Evolutionary conservation across 1,140 invertebrate genomes (phyloP).

Genomic region (Amphibalanus amphitrite): DNA sequence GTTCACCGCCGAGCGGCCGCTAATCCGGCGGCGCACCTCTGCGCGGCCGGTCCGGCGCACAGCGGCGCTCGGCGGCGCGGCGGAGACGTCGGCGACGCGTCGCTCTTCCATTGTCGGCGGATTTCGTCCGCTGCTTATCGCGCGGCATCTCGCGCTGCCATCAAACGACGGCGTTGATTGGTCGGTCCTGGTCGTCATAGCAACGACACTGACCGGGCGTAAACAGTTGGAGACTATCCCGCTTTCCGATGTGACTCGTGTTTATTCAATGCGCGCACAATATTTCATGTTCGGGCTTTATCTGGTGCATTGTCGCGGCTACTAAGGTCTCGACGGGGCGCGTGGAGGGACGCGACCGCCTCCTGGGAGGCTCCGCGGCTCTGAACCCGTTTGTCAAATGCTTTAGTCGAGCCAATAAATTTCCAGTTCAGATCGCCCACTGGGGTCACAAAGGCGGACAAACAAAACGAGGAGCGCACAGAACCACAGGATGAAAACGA

Average conservation of each 20-base stretch:
- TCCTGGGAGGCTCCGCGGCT: neutral
- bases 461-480: too few species aligned
- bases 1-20: neutral
- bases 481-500: too few species aligned
- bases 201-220: neutral
- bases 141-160: neutral
- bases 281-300: neutral
- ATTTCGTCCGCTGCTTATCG: neutral
- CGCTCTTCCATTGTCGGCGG: neutral
- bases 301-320: neutral
- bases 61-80: too few species aligned
- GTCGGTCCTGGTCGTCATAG: neutral
- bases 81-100: neutral
- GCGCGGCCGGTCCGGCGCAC: neutral
- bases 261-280: neutral
- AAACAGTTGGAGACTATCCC: neutral
- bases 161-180: neutral
- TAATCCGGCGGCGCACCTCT: neutral
- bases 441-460: too few species aligned
- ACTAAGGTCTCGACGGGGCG: neutral
- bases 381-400: neutral
- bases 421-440: too few species aligned
- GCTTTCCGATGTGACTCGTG: neutral
- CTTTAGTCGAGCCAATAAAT: neutral
- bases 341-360: too few species aligned